Evolutionary conservation across 1,140 invertebrate species (phyloP), one percentile per base, ranked within the genome.

Genomic region (Conus betulinus): DNA sequence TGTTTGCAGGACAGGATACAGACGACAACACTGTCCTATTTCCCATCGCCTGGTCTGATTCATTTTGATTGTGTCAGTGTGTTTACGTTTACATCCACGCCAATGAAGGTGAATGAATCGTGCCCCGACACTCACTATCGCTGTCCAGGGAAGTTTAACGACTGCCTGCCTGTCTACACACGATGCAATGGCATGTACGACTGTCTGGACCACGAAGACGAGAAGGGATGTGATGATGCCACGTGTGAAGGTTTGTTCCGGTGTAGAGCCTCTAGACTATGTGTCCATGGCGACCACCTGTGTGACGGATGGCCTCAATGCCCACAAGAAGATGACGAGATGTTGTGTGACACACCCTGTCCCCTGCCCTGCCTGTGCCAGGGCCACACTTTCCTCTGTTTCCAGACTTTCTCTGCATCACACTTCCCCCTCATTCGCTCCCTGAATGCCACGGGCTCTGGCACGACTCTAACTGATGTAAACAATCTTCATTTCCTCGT

Each of bases 281-380:
- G 82, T 84, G 0, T 84, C 13, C 82, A 84, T 23, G 55, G 17
- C n/a, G 82, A 84, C 52, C 52, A 84, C 82, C n/a, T 84, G 82
- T 84, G 82, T 60, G 82, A 84, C 53, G 82, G 82, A 13, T 53
- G 51, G 82, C 82, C 82, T 13, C 82, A 84, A 1, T 84, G 82
- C 39, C 82, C 82, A 4, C 82, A 84, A 25, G 17, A 60, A 4
- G 82, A 84, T 23, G 82, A 84, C 53, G 82, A 84, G 17, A 15
- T 84, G 52, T 60, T 84, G 52, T 84, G 82, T 84, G 53, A 60
- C 17, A 20, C n/a, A 1, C 11, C 4, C 20, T 84, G 82, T n/a
- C 82, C 82, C 23, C 15, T 6, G 8, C 10, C 6, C 53, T 84
- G 82, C 17, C n/a, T 53, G n/a, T 84, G 82, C n/a, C 82, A 84